Percentiles rank a stretch among this genome's conserved stretches.
phyloP scores from a whole-genome alignment of 2,888 invertebrate genomes.

The Agonopterix subpropinquella region DNA sequence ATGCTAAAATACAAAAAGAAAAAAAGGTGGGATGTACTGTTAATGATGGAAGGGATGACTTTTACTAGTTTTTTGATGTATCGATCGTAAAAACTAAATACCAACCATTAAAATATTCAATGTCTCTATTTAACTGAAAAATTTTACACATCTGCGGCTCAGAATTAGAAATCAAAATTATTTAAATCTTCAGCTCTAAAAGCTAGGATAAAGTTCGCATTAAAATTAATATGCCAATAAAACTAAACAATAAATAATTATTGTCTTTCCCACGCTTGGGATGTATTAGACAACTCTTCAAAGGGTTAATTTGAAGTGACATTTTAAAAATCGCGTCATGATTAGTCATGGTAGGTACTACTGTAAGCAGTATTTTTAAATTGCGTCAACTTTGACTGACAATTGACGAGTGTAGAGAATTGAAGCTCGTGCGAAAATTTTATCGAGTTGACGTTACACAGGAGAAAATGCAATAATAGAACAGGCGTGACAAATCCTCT shows the following conservation, averaged over 20 bases:
- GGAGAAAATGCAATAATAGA: no score
- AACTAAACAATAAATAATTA: slow-evolving; percentile 5
- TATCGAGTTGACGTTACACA: slow-evolving; percentile 9
- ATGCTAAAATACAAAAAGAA: slow-evolving; percentile 30
- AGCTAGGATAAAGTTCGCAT: no score
- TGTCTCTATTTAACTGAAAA: slow-evolving; percentile 34
- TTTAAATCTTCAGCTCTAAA: neutral
- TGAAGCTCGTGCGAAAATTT: slow-evolving; percentile 57
- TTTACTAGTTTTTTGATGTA: slow-evolving; percentile 60
- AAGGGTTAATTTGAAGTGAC: slow-evolving; percentile 62
- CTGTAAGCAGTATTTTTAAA: slow-evolving; percentile 34
- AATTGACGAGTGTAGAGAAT: slow-evolving; percentile 61
- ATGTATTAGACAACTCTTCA: slow-evolving; percentile 24
- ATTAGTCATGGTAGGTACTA: slow-evolving; percentile 55
- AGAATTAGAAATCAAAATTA: slow-evolving; percentile 1
- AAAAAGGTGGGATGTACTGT: slow-evolving; percentile 25
- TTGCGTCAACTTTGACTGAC: slow-evolving; percentile 65
- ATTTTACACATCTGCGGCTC: slow-evolving; percentile 45
- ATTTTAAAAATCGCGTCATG: slow-evolving; percentile 61
- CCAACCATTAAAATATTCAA: slow-evolving; percentile 35
- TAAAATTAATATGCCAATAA: no score
- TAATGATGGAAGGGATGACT: slow-evolving; percentile 51
- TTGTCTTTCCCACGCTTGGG: slow-evolving; percentile 43
- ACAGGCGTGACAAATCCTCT: no score
- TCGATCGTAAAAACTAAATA: slow-evolving; percentile 53